Percentiles rank a stretch among this genome's conserved stretches.
phyloP scores from a whole-genome alignment of 2,113 vertebrate species.

The Scomber japonicus region DNA sequence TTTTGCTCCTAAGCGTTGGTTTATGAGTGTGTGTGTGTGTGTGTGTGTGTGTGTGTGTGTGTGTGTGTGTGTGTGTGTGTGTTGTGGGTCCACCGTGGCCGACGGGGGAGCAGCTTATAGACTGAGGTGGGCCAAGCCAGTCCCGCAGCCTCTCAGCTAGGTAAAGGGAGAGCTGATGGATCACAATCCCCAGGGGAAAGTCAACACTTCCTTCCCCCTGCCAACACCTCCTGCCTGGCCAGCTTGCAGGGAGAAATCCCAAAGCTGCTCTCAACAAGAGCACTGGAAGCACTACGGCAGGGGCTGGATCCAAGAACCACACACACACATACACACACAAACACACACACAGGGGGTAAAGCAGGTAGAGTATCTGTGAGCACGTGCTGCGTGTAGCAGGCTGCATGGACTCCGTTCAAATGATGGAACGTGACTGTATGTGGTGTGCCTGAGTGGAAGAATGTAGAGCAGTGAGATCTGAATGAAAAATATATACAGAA shows the following conservation, averaged over 20 bases:
- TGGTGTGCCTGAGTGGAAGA: not conserved
- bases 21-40: constrained; percentile 40
- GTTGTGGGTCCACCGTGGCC: constrained; percentile 9
- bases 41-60: no score
- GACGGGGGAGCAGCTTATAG: constrained; percentile 11
- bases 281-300: constrained; percentile 17
- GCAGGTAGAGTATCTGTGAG: constrained; percentile 47
- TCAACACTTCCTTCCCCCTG: constrained; percentile 61
- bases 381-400: constrained; percentile 7
- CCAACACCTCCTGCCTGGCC: constrained; percentile 70
- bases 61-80: no score
- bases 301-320: constrained; percentile 44
- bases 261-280: constrained; percentile 56
- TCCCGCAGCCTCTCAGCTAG: constrained; percentile 47
- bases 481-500: not conserved
- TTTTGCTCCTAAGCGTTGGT: constrained; percentile 33
- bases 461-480: not conserved
- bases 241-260: constrained; percentile 46
- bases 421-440: not conserved
- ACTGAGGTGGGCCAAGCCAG: constrained; percentile 24
- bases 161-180: constrained; percentile 65
- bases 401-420: constrained; percentile 19
- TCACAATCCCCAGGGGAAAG: constrained; percentile 58
- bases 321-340: not conserved
- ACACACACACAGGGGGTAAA: constrained; percentile 13